Evolutionary conservation across 2,888 invertebrate species (phyloP).

Genomic region (Drosophila mulleri): DNA sequence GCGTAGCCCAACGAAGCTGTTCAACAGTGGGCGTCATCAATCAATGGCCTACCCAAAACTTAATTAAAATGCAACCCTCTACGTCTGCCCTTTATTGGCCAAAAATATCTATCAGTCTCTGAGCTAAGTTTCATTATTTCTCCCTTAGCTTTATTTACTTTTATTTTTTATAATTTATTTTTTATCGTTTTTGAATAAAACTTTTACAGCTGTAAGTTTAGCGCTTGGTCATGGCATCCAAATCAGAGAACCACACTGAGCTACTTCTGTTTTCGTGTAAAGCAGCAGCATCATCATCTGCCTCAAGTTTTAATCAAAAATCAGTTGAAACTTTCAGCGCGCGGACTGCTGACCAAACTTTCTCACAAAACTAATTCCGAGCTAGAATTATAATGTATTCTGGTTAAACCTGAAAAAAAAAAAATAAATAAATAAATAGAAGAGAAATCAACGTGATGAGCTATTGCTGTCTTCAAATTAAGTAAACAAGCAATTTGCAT

Average conservation of each 20-base stretch:
- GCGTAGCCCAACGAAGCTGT: background rate
- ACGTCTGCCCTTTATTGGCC: constrained; percentile 9
- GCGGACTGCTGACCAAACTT: constrained; percentile 6
- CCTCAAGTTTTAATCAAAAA: constrained; percentile 69
- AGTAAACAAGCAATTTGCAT: constrained; percentile 69
- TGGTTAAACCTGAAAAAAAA: background rate
- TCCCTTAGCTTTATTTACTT: constrained; percentile 13
- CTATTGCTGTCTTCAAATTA: constrained; percentile 17
- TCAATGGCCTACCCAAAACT: constrained; percentile 44
- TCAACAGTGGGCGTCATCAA: constrained; percentile 29
- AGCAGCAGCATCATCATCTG: constrained; percentile 6
- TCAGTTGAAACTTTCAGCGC: constrained; percentile 59
- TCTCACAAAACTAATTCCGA: constrained; percentile 50
- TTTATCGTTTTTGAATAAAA: constrained; percentile 21
- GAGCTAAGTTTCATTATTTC: constrained; percentile 23
- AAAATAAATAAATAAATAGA: no score
- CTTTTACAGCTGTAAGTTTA: constrained; percentile 48
- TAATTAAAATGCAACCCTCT: constrained; percentile 59
- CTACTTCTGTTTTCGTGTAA: constrained; percentile 12
- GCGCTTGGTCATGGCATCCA: constrained; percentile 38
- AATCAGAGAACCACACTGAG: background rate
- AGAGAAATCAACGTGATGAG: constrained; percentile 3
- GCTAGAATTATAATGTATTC: constrained; percentile 64
- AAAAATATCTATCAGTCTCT: constrained; percentile 18
- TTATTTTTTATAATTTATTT: background rate